phyloP scores from a whole-genome alignment of 2,113 vertebrate species.

The Callionymus lyra region DNA sequence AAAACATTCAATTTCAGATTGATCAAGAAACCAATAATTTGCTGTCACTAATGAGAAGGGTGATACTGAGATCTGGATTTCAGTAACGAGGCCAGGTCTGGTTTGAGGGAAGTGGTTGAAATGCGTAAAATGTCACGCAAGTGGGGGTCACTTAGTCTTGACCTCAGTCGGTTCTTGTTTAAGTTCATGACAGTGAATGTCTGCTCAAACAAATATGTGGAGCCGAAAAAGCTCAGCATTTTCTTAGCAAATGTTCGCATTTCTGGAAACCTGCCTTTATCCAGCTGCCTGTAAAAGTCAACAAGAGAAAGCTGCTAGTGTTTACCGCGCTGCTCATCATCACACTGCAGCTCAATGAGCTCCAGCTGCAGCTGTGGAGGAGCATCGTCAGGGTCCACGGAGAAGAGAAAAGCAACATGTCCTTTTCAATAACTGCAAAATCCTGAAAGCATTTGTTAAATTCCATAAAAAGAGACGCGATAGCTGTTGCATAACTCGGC shows the following conservation, averaged over 20 bases:
- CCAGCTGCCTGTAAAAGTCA: background rate
- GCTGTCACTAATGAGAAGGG: no score
- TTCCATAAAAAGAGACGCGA: no score
- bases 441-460: no score
- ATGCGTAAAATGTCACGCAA: background rate
- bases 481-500: no score
- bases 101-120: no score
- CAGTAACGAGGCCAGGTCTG: no score
- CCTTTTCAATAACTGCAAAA: no score
- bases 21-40: no score
- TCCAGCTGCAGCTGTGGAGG: background rate
- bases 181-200: background rate
- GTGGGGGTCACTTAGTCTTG: background rate
- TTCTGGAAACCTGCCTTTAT: background rate
- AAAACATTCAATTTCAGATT: no score
- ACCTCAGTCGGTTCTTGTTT: background rate
- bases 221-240: background rate
- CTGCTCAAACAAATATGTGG: background rate
- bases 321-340: background rate
- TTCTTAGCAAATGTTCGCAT: background rate
- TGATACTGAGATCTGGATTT: no score
- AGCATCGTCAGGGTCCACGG: background rate
- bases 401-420: background rate
- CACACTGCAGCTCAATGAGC: constrained; percentile 1
- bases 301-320: background rate